Percentiles rank a stretch among this genome's conserved stretches.
These are phyloP conservation scores for Villa cingulata DNA, from an alignment of 2,888 invertebrate genomes.

Conservation along the genomic window DNA sequence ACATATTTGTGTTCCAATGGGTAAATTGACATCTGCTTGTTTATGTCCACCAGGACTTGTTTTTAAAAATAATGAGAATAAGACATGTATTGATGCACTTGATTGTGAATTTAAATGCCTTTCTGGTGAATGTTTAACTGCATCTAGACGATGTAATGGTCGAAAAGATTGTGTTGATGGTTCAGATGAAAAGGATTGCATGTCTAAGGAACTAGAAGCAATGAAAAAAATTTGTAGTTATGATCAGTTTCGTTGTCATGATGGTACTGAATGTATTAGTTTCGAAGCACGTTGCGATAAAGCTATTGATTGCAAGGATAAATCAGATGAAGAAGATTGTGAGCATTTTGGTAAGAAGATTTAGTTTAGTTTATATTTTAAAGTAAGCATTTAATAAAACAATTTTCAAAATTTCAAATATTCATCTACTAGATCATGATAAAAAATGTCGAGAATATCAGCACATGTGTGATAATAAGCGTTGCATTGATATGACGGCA, in stretches of 20 bases:
- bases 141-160: slow-evolving; percentile 41
- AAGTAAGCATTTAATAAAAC: too few relatives aligned
- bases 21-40: slow-evolving; percentile 32
- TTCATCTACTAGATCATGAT: slow-evolving; percentile 14
- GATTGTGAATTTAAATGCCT: slow-evolving; percentile 41
- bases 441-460: slow-evolving; percentile 36
- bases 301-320: slow-evolving; percentile 41
- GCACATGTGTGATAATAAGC: slow-evolving; percentile 39
- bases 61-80: slow-evolving; percentile 36
- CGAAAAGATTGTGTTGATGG: slow-evolving; percentile 43
- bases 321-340: slow-evolving; percentile 44
- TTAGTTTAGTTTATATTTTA: too few relatives aligned
- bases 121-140: slow-evolving; percentile 43
- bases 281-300: slow-evolving; percentile 39
- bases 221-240: slow-evolving; percentile 29
- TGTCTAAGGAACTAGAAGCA: slow-evolving; percentile 26
- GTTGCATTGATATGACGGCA: slow-evolving; percentile 38
- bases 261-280: slow-evolving; percentile 39
- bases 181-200: slow-evolving; percentile 41
- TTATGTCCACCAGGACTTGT: slow-evolving; percentile 55
- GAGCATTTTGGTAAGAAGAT: slow-evolving; percentile 31
- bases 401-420: too few relatives aligned
- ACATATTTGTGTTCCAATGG: slow-evolving; percentile 53
- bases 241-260: slow-evolving; percentile 40
- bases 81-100: slow-evolving; percentile 42